Base-by-base conservation (phyloP, 2,888 invertebrate species). In the Apotomis capreana region DNA sequence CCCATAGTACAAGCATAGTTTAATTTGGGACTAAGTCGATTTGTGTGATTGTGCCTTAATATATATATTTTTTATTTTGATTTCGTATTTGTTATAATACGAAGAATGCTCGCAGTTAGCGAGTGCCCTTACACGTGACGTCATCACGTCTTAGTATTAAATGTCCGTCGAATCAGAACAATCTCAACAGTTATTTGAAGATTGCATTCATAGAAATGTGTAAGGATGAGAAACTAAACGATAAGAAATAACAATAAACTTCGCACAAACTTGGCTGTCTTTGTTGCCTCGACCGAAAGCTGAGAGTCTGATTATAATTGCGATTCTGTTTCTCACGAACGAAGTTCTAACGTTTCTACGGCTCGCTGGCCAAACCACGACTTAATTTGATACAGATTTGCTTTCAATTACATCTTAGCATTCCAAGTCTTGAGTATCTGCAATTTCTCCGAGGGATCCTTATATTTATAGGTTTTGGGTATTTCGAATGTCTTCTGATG, bases 251-350 rank as follows among this genome's bases (percentile, higher is more conserved):
- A 71, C 71, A 71, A 68, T 67, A 61, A 71, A 60, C 54, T 61
- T 67, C 60, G 55, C 62, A 69, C 62, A 57, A 55, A 44, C 49
- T 62, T 15, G 40, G n/a, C 10, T 3, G 60, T 44, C 10, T 62
- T 71, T 71, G 71, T 68, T 65, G n/a, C 10, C 36, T 52, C 26
- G 54, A 51, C 71, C 61, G 71, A 71, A 71, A 71, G 71, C 68
- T 68, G 71, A 71, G 71, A 71, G 67, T 68, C 68, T 68, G 68
- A 71, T 68, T 68, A 46, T 54, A 54, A 70, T 62, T 68, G 68
- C 57, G 15, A 62, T 68, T 67, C 58, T 59, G 15, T 70, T 71
- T 71, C 71, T 10, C 71, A 71, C 71, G 57, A 71, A 59, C 54
- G 54, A 51, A 54, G 44, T 46, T 46, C 15, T 54, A 54, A 54